Evolutionary conservation across 2,113 vertebrate genomes (phyloP).

Genomic region (Ibidorhyncha struthersii): DNA sequence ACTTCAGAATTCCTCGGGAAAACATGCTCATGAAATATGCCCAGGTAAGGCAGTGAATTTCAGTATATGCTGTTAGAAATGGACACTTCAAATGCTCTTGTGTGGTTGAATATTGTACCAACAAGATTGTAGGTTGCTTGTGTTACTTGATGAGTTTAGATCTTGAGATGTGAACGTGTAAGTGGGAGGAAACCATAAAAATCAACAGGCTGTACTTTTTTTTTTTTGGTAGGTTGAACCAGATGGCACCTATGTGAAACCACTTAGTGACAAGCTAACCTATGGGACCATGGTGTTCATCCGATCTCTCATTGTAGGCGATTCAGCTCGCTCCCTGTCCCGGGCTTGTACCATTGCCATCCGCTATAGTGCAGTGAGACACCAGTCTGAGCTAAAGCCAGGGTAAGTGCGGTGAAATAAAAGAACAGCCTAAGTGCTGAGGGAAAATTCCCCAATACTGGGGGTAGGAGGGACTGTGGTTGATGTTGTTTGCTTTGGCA

Average conservation of each 20-base stretch:
- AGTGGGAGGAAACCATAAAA: background rate
- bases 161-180: background rate
- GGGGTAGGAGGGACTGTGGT: background rate
- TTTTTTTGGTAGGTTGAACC: constrained; percentile 84
- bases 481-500: background rate
- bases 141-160: background rate
- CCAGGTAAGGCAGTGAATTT: constrained; percentile 79
- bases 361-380: constrained; percentile 92
- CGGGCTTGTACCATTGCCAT: constrained; percentile 92
- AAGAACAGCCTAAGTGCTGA: background rate
- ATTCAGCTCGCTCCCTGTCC: constrained; percentile 80
- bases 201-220: background rate
- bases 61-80: background rate
- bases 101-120: background rate
- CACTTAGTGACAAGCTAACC: constrained; percentile 91
- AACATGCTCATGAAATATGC: constrained; percentile 99
- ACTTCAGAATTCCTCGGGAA: constrained; percentile 91
- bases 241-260: constrained; percentile 92
- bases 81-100: background rate
- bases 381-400: constrained; percentile 92
- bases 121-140: background rate
- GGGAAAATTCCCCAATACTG: background rate
- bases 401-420: constrained; percentile 75
- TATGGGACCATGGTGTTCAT: constrained; percentile 99
- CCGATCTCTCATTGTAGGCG: constrained; percentile 88